Conservation (phyloP, 92 coral and sea anemone genomes). For the Porites lobata region DNA sequence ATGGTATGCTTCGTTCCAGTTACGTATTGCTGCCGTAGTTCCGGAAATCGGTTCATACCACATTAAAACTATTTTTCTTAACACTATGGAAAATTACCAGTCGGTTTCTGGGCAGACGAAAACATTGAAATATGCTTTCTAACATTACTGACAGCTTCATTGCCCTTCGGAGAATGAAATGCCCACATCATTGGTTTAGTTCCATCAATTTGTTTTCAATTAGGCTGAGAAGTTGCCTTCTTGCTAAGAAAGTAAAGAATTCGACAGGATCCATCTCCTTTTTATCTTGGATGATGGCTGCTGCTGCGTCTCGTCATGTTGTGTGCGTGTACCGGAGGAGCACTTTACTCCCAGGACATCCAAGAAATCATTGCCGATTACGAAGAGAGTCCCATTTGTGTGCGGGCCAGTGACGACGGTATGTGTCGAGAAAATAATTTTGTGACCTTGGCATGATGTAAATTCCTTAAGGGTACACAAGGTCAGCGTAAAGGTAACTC, state of each 20-base stretch:
- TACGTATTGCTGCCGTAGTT: too few species aligned
- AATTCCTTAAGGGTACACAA: too few species aligned
- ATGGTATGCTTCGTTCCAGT: too few species aligned
- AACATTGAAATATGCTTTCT: constrained; percentile 54
- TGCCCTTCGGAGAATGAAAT: constrained; percentile 5
- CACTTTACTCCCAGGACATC: constrained; percentile 8
- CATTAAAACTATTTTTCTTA: constrained; percentile 58
- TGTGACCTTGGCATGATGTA: background rate
- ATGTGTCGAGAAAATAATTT: background rate
- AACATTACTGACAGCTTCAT: constrained; percentile 27
- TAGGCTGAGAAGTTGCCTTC: background rate
- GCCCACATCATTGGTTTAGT: constrained; percentile 58
- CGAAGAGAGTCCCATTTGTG: constrained; percentile 7
- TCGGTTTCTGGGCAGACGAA: constrained; percentile 51
- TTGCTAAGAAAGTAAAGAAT: constrained; percentile 44
- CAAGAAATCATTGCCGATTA: constrained; percentile 1
- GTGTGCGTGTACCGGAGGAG: background rate
- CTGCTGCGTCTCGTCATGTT: constrained; percentile 47
- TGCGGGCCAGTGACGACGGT: background rate
- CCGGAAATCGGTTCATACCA: constrained; percentile 47
- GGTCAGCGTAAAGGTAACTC: too few species aligned
- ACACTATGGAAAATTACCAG: constrained; percentile 46
- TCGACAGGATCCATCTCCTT: constrained; percentile 43
- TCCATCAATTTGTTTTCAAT: constrained; percentile 46
- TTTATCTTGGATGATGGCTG: constrained; percentile 58